Evolutionary conservation across 1,140 invertebrate species (phyloP).

Genomic region (Caenorhabditis latens): DNA sequence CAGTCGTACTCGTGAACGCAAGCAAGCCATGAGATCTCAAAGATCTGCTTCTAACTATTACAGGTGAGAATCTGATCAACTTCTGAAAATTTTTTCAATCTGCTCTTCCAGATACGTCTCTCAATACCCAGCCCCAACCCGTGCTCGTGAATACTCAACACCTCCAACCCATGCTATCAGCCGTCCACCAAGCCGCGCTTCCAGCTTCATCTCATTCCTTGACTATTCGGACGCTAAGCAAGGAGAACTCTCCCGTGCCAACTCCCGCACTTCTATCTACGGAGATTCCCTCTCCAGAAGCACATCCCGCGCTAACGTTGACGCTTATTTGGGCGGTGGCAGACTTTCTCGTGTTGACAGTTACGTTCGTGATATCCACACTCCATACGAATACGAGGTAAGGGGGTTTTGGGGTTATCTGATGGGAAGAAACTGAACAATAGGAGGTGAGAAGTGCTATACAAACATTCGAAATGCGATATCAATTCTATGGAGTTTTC

Average conservation of each 20-base stretch:
- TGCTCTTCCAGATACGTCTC: conserved; percentile 68
- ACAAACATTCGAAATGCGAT: conserved; percentile 8
- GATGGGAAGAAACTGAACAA: background rate
- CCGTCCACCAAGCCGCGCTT: conserved; percentile 71
- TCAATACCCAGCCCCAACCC: conserved; percentile 73
- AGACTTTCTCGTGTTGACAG: conserved; percentile 76
- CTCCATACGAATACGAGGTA: conserved; percentile 74
- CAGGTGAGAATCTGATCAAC: conserved; percentile 56
- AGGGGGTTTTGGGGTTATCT: conserved; percentile 49
- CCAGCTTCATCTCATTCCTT: conserved; percentile 77
- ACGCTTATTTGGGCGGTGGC: conserved; percentile 73
- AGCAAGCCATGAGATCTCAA: conserved; percentile 72
- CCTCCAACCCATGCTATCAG: conserved; percentile 72
- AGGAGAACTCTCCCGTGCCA: conserved; percentile 72
- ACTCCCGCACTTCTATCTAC: conserved; percentile 75
- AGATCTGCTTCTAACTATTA: conserved; percentile 74
- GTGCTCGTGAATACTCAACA: conserved; percentile 75
- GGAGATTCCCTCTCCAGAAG: conserved; percentile 73
- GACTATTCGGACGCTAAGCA: conserved; percentile 76
- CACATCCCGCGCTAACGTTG: conserved; percentile 75
- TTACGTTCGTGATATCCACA: conserved; percentile 74
- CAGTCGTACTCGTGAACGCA: conserved; percentile 77
- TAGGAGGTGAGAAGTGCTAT: conserved; percentile 2
- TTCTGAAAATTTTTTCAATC: background rate
- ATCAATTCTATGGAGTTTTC: background rate